phyloP scores from a whole-genome alignment of 2,113 vertebrate genomes.

The Ochotona curzoniae region DNA sequence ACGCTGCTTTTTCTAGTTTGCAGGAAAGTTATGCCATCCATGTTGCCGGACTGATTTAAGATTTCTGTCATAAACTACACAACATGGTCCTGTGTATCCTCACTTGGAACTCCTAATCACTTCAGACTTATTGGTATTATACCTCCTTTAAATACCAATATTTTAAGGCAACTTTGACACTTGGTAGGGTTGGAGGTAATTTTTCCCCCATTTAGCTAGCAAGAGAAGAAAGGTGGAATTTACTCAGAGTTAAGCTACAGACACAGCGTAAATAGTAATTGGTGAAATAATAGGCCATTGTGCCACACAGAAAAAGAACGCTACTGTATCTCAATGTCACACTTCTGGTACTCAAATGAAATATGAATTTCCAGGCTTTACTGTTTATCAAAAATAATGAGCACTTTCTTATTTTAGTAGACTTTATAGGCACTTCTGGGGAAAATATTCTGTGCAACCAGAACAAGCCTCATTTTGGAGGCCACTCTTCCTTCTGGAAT shows the following conservation, averaged over 20 bases:
- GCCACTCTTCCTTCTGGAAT: conserved; percentile 82
- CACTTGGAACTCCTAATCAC: conserved; percentile 86
- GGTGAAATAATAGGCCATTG: conserved; percentile 83
- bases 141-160: conserved; percentile 88
- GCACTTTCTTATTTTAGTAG: conserved; percentile 87
- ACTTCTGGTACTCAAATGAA: conserved; percentile 81
- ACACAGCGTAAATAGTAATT: conserved; percentile 81
- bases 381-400: conserved; percentile 89
- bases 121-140: conserved; percentile 89
- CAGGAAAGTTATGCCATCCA: conserved; percentile 82
- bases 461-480: conserved; percentile 85
- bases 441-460: conserved; percentile 88
- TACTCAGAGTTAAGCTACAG: conserved; percentile 79
- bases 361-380: conserved; percentile 86
- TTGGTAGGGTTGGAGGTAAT: conserved; percentile 78
- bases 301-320: conserved; percentile 76
- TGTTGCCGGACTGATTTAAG: conserved; percentile 86
- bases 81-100: conserved; percentile 86
- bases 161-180: conserved; percentile 87
- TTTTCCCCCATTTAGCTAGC: conserved; percentile 79
- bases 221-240: conserved; percentile 83
- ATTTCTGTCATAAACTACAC: conserved; percentile 87
- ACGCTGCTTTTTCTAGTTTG: conserved; percentile 77
- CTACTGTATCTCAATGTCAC: conserved; percentile 80
- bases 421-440: conserved; percentile 88